Base-by-base conservation (phyloP, 2,888 invertebrate genomes). In the Spisula solida region DNA sequence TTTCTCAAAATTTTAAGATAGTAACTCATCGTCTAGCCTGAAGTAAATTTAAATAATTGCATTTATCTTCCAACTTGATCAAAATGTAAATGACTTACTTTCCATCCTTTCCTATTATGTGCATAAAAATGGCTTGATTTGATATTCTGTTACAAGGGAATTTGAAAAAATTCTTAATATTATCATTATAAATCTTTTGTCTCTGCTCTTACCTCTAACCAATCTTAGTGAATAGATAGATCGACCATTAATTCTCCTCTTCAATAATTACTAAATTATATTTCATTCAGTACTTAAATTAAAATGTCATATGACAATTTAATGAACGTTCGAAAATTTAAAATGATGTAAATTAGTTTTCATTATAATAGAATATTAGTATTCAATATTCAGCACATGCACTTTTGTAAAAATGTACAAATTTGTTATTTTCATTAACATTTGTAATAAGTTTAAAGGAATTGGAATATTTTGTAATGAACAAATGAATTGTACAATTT, bases 401-500 rank as follows among this genome's bases (percentile, higher is more conserved):
- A 25, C 10, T 25, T 0, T 66, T 25, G n/a, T 66, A n/a, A 66
- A 25, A 1, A n/a, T n/a, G 25, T 10, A n/a, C n/a, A 6, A n/a
- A n/a, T 60, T 12, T 25, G 25, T 66, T 66, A 8, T 25, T 66
- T 66, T 66, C 25, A 66, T 66, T 12, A n/a, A 66, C 25, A 66
- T 51, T 51, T 51, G 60, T 60, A 60, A 60, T 25, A n/a, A 60
- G 8, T n/a, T n/a, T 10, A 60, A 60, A 60, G n/a, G 51, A 51
- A 51, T 60, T 60, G 25, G 60, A 60, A 60, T 6, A 60, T 60
- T 60, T 60, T 2, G 34, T 75, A 18, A 75, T 16, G 16, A 75
- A 31, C 31, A 5, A 75, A 75, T 34, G 18, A 75, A 75, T 75
- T 75, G 29, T 75, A 31, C 47, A 83, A 82, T 86, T 80, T 89